Conservation (phyloP, 2,888 invertebrate genomes). For the Phortica magna region DNA sequence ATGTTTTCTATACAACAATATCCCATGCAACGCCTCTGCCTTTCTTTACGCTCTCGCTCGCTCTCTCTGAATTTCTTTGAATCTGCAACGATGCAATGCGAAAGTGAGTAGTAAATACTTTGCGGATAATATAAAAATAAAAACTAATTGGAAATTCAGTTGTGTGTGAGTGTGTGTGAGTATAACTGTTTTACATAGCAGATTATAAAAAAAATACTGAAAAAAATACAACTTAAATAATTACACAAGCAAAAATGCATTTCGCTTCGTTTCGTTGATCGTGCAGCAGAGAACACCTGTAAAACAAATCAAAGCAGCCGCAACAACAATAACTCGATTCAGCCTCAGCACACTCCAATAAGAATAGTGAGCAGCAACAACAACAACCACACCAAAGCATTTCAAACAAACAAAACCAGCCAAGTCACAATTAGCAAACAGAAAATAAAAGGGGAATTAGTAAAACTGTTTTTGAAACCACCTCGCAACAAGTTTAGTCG, state of each 20-base stretch:
- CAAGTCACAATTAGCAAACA: slow-evolving; percentile 5
- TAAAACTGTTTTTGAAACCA: slow-evolving; percentile 13
- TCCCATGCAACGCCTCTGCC: not conserved
- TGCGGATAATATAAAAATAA: not conserved
- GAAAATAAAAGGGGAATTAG: not conserved
- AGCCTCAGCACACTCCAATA: slow-evolving; percentile 27
- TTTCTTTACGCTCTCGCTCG: not conserved
- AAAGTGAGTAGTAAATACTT: not conserved
- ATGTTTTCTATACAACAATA: not conserved
- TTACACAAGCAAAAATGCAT: slow-evolving; percentile 57
- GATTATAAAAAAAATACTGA: not conserved
- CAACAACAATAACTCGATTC: slow-evolving; percentile 30
- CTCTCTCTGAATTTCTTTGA: not conserved
- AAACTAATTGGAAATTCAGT: slow-evolving; percentile 14
- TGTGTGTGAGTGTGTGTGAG: slow-evolving; percentile 38
- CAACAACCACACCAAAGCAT: not conserved
- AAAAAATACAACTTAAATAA: slow-evolving; percentile 69
- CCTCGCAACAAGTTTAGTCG: slow-evolving; percentile 18
- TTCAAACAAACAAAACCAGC: slow-evolving; percentile 7
- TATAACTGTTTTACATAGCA: slow-evolving; percentile 37
- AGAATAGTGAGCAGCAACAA: slow-evolving; percentile 12
- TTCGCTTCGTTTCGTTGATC: slow-evolving; percentile 45
- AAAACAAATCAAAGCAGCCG: slow-evolving; percentile 54
- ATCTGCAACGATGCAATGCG: not conserved
- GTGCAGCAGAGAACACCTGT: slow-evolving; percentile 67